Base-by-base conservation (phyloP, 2,113 vertebrate species). In the Triplophysa tibetana region DNA sequence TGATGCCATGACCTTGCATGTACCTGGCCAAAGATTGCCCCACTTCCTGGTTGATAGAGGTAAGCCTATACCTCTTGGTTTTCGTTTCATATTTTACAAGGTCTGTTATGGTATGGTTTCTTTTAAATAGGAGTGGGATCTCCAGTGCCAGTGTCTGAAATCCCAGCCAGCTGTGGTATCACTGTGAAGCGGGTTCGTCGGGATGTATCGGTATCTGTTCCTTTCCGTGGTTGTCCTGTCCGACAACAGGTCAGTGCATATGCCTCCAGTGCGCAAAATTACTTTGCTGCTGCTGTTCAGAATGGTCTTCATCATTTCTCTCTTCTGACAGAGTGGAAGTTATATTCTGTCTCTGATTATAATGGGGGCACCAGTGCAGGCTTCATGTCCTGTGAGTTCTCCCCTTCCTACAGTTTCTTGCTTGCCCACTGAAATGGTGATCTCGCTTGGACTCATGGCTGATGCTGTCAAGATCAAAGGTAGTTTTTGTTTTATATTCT, bases 151-250 rank as follows among this genome's bases (percentile, higher is more conserved):
- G 17, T 91, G 38, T 81, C 87, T 62, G 69, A 70, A 33, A 85
- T 90, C 75, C 80, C 86, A 8, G 41, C 82, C 2, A 33, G 64
- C 21, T 90, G 89, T 81, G 88, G 86, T 26, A 87, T 79, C 23
- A 87, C 86, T 41, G 45, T 87, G 56, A 85, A 60, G 70, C 70
- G 86, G 52, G 82, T 62, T 2, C 77, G 76, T 3, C 84, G 88
- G 67, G 78, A 88, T 21, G 62, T 88, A 17, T 62, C 43, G 12
- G 84, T 87, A 16, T 23, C 67, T n/a, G 79, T 84, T 74, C 83
- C 82, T 1, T 88, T 89, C 61, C 43, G 65, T 19, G 79, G 84
- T 58, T 91, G 89, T 50, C 54, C 85, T 74, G 83, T 90, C 24
- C 64, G 50, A 64, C 63, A 82, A 66, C 75, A 87, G 85, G 88